Evolutionary conservation across 2,888 invertebrate species (phyloP), one percentile per base, ranked within the genome.

Genomic region (Agrochola lychnidis): DNA sequence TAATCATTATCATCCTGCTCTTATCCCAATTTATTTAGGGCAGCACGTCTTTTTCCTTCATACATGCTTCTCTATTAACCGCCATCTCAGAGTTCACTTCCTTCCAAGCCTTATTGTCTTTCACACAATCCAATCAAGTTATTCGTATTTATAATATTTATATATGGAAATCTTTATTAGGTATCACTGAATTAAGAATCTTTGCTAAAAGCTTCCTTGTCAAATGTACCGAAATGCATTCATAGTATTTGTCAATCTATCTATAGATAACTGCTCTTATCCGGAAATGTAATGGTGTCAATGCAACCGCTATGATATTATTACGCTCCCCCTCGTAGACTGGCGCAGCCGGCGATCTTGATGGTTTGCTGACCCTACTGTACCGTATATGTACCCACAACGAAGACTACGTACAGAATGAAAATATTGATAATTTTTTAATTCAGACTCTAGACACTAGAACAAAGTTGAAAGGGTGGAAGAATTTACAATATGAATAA

Each of bases 211-310:
- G 12, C 30, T 69, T 42, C 42, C 53, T 10, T 56, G 25, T 19
- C 25, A 42, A 25, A 69, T 53, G 10, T 42, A 42, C 22, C 10
- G 42, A 12, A 56, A 7, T 30, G 9, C 9, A 36, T 48, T 73
- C 10, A 25, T 75, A 22, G 16, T 45, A 68, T 36, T 16, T 36
- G 16, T 4, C 42, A 45, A 36, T 48, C 14, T 56, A 61, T 25
- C 14, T 68, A 36, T n/a, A 68, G 16, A 16, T 48, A 51, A 16
- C 42, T 57, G 79, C 73, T 64, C 25, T 48, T 64, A 51, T 56
- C 16, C 71, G 75, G 84, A 79, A 71, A 75, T 75, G 56, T 36
- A 75, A 79, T 71, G 70, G n/a, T 83, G 83, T 75, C 80, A 83
- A 62, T 70, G 70, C 40, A 83, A 72, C 59, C 48, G 75, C 36